Evolutionary conservation across 1,140 invertebrate species (phyloP).

Genomic region (Aphaenogaster rudis): DNA sequence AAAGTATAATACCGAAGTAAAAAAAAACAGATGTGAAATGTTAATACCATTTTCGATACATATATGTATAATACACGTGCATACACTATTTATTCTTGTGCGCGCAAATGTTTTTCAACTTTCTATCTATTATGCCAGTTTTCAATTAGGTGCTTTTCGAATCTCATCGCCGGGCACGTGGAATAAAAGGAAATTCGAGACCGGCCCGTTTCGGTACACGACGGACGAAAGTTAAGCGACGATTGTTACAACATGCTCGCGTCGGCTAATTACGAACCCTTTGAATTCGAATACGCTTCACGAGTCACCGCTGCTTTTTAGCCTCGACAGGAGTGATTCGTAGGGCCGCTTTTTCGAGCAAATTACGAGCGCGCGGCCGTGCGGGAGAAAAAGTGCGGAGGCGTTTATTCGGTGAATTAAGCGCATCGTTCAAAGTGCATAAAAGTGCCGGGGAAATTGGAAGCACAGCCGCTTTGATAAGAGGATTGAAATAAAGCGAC

Average conservation of each 20-base stretch:
- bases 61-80: not conserved
- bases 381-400: constrained; percentile 49
- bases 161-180: not conserved
- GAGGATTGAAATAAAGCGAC: constrained; percentile 60
- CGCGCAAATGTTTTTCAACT: not conserved
- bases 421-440: constrained; percentile 60
- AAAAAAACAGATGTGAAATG: not conserved
- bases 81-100: not conserved
- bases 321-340: constrained; percentile 25
- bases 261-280: constrained; percentile 69
- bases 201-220: not conserved
- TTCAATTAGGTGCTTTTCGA: not conserved
- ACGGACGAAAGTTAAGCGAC: not conserved
- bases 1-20: constrained; percentile 16
- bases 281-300: constrained; percentile 69
- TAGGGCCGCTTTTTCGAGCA: constrained; percentile 24
- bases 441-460: constrained; percentile 47
- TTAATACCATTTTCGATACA: not conserved
- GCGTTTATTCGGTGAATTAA: constrained; percentile 72
- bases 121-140: constrained; percentile 10
- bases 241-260: constrained; percentile 67
- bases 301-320: constrained; percentile 62
- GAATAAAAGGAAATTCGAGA: constrained; percentile 55
- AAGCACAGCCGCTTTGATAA: constrained; percentile 58
- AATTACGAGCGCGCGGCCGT: constrained; percentile 60